phyloP scores from a whole-genome alignment of 2,888 invertebrate genomes.

The Mythimna albipuncta region DNA sequence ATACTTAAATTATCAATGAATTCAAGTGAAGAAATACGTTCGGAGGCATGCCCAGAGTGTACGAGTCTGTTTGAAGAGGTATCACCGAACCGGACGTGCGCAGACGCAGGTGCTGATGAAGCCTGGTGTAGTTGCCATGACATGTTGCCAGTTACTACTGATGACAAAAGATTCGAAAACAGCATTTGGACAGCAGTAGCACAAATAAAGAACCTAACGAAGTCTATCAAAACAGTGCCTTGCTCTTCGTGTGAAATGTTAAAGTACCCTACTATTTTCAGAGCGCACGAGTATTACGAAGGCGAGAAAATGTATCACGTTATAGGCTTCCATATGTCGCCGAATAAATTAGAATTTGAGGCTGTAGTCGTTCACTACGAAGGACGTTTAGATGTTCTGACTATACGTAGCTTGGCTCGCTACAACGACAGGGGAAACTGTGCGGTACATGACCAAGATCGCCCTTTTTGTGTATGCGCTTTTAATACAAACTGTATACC shows the following conservation, averaged over 20 bases:
- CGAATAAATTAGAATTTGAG: constrained; percentile 92
- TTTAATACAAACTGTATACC: constrained; percentile 40
- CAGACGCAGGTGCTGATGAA: constrained; percentile 91
- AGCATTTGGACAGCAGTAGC: constrained; percentile 84
- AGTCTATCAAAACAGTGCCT: constrained; percentile 68
- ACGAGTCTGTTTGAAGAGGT: constrained; percentile 91
- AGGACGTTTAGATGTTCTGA: constrained; percentile 83
- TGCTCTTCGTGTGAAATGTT: constrained; percentile 88
- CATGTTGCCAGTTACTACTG: constrained; percentile 75
- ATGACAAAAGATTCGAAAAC: constrained; percentile 79
- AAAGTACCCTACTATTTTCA: constrained; percentile 84
- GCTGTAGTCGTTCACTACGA: constrained; percentile 89
- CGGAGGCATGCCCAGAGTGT: constrained; percentile 92
- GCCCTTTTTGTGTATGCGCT: constrained; percentile 75
- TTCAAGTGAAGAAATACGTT: constrained; percentile 73
- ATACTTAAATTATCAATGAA: constrained; percentile 85
- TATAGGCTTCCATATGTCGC: constrained; percentile 91
- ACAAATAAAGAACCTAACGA: constrained; percentile 68
- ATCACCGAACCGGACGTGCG: constrained; percentile 91
- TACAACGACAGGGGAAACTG: constrained; percentile 76
- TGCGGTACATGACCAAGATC: constrained; percentile 67
- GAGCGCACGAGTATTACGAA: constrained; percentile 81
- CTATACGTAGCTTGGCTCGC: constrained; percentile 83
- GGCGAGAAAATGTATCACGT: constrained; percentile 87
- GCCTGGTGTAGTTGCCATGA: constrained; percentile 94